These are phyloP conservation scores for Cistogaster globosa DNA, from an alignment of 2,888 invertebrate species.

Conservation along the genomic window DNA sequence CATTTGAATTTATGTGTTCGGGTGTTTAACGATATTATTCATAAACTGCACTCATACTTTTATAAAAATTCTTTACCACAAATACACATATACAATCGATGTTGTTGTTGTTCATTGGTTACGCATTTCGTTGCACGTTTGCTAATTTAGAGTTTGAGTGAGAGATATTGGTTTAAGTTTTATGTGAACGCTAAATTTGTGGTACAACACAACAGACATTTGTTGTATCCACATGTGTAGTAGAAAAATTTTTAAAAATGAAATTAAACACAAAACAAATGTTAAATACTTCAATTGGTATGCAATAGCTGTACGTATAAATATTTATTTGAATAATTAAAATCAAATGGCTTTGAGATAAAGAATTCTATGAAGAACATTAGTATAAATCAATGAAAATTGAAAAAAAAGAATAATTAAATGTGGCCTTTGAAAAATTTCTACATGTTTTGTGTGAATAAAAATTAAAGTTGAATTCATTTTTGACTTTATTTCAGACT, in stretches of 20 bases:
- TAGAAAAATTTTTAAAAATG: conserved; percentile 15
- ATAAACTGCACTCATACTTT: conserved; percentile 41
- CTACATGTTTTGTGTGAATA: too few species aligned
- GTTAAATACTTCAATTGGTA: conserved; percentile 1
- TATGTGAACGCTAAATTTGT: conserved; percentile 66
- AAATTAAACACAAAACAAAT: conserved; percentile 13
- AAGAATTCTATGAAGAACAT: not conserved
- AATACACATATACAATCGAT: conserved; percentile 6
- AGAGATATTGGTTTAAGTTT: conserved; percentile 50
- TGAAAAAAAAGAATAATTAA: too few species aligned
- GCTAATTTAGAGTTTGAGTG: conserved; percentile 52
- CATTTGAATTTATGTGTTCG: not conserved
- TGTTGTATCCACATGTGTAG: conserved; percentile 23
- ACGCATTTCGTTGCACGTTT: conserved; percentile 43
- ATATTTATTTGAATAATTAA: conserved; percentile 38
- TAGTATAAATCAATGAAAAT: conserved; percentile 8
- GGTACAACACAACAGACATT: conserved; percentile 65
- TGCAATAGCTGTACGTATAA: not conserved
- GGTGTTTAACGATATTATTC: conserved; percentile 38
- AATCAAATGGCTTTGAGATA: conserved; percentile 3
- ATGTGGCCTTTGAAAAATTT: too few species aligned
- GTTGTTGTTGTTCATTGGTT: conserved; percentile 47
- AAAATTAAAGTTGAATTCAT: too few species aligned
- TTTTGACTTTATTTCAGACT: too few species aligned
- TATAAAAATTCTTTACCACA: conserved; percentile 18